Conservation (phyloP, 2,113 vertebrate species). For the Ciconia maguari region DNA sequence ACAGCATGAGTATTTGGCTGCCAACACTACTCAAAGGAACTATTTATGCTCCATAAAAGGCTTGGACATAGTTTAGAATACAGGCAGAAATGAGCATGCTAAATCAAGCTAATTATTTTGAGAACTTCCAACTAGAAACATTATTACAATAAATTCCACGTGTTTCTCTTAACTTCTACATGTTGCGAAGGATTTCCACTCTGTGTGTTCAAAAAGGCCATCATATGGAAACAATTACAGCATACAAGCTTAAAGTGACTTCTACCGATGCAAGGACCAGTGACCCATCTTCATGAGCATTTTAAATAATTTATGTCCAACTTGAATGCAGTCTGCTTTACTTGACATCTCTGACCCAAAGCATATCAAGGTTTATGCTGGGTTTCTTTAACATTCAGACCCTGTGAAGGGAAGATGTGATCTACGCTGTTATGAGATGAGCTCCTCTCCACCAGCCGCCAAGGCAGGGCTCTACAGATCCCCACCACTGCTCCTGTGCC, state of each 20-base stretch:
- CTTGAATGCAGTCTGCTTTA: constrained; percentile 48
- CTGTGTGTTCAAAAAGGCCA: not conserved
- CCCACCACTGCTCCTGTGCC: not conserved
- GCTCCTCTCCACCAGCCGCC: not conserved
- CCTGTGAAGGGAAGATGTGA: constrained; percentile 19
- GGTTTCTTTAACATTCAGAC: constrained; percentile 53
- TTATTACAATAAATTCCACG: constrained; percentile 32
- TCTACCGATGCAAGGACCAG: not conserved
- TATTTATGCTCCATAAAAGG: constrained; percentile 17
- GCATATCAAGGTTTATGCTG: constrained; percentile 25
- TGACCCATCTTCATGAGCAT: constrained; percentile 52
- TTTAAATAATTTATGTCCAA: constrained; percentile 60
- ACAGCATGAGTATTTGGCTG: not conserved
- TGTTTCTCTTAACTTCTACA: not conserved
- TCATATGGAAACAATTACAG: constrained; percentile 39
- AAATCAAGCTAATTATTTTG: constrained; percentile 58
- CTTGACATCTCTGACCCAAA: constrained; percentile 48
- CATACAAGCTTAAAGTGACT: not conserved
- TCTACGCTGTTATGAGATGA: not conserved
- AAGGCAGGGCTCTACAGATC: not conserved
- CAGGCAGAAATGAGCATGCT: not conserved
- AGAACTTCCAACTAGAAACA: constrained; percentile 27
- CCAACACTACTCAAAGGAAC: not conserved
- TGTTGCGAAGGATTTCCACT: not conserved
- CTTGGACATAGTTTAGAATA: not conserved